These are phyloP conservation scores for human DNA, from an alignment of 2,113 vertebrate species.

Conservation along the genomic window DNA sequence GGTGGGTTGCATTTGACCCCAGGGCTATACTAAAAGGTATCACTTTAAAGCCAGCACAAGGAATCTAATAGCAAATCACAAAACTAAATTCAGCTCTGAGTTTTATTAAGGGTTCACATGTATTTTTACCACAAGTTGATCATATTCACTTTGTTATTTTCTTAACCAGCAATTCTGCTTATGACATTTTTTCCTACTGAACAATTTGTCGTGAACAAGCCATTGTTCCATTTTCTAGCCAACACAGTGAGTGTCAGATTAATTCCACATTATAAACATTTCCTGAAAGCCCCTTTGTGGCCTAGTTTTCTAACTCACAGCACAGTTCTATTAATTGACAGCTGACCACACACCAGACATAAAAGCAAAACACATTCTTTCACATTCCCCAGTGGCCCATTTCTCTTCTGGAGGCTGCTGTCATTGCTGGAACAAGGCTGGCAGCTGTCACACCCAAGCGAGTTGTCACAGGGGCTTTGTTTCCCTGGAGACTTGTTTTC, in stretches of 20 bases:
- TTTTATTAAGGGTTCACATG: neutral
- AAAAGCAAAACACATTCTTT: neutral
- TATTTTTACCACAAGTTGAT: conserved; percentile 20
- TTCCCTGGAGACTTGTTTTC: neutral
- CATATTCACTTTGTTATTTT: neutral
- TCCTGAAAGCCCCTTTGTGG: conserved; percentile 55
- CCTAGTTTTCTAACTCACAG: neutral
- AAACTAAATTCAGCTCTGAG: neutral
- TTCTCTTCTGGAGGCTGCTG: neutral
- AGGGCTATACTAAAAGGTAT: neutral
- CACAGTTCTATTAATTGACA: neutral
- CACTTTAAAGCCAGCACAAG: neutral
- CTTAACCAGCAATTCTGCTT: neutral
- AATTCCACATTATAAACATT: neutral
- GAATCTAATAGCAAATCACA: neutral
- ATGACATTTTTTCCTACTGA: conserved; percentile 8
- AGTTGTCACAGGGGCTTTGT: neutral
- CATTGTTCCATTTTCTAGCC: conserved; percentile 47
- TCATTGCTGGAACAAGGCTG: neutral
- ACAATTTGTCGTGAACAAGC: conserved; percentile 46
- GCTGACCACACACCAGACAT: neutral
- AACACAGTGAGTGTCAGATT: conserved; percentile 10
- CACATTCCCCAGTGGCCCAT: neutral
- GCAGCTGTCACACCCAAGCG: neutral
- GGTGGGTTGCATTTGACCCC: neutral